Conservation (phyloP, 2,797 vertebrate species). For the Coccyzus lansbergi region DNA sequence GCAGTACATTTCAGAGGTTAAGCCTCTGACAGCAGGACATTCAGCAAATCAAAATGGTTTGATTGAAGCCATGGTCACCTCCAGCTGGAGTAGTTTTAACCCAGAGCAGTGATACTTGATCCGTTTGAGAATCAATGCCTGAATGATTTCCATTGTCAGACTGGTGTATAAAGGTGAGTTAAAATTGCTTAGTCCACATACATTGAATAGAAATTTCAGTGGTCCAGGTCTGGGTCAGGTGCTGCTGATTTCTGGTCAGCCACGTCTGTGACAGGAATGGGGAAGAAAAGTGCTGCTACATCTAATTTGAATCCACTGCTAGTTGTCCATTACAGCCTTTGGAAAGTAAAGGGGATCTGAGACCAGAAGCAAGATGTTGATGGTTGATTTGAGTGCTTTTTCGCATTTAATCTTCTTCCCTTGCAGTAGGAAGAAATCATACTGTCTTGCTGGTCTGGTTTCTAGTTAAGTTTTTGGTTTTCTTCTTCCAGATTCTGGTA, state of each 20-base stretch:
- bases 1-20: background rate
- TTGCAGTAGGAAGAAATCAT: background rate
- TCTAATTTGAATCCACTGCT: background rate
- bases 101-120: background rate
- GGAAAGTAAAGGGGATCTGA: background rate
- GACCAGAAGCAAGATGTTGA: background rate
- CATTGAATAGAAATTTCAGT: background rate
- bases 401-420: background rate
- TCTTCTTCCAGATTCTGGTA: background rate
- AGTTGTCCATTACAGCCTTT: background rate
- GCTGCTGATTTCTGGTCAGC: background rate
- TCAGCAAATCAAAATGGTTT: background rate
- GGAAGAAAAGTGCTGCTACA: background rate
- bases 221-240: background rate
- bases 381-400: background rate
- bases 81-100: background rate
- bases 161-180: background rate
- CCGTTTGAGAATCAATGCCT: background rate
- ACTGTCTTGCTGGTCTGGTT: background rate
- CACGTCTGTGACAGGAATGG: rapidly evolving
- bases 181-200: background rate
- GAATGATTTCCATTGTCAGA: background rate
- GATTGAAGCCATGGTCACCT: background rate
- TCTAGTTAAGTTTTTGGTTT: background rate
- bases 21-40: background rate